These are phyloP conservation scores for Epinephelus awoara DNA, from an alignment of 2,797 vertebrate genomes.

Conservation along the genomic window DNA sequence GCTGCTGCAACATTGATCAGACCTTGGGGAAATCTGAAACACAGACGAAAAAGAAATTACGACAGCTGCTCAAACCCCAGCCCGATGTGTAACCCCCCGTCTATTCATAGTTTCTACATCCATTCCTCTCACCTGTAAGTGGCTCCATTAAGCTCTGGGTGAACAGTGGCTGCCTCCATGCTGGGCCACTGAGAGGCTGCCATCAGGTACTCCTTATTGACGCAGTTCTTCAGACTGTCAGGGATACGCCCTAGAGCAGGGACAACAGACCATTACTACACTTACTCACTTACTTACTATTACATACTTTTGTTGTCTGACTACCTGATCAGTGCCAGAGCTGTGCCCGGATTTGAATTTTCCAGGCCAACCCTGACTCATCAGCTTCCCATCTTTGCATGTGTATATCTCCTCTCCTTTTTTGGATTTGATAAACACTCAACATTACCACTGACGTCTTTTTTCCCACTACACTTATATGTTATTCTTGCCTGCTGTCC, in stretches of 20 bases:
- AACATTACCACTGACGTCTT: too few relatives aligned
- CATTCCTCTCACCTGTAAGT: slow-evolving; percentile 88
- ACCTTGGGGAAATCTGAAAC: slow-evolving; percentile 90
- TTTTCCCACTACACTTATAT: too few relatives aligned
- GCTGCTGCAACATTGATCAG: slow-evolving; percentile 91
- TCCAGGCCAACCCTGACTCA: too few relatives aligned
- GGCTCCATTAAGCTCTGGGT: slow-evolving; percentile 94
- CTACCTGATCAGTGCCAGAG: background rate
- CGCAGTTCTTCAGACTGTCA: slow-evolving; percentile 95
- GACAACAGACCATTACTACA: background rate
- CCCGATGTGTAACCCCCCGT: background rate
- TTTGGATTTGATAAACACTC: too few relatives aligned
- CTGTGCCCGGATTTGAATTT: background rate
- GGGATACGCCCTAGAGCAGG: slow-evolving; percentile 90
- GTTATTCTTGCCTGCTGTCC: too few relatives aligned
- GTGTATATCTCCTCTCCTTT: too few relatives aligned
- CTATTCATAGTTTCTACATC: background rate
- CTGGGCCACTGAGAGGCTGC: slow-evolving; percentile 93
- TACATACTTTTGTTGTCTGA: background rate
- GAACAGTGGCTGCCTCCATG: slow-evolving; percentile 92
- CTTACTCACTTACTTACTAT: too few relatives aligned
- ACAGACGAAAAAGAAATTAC: background rate
- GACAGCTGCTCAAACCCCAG: background rate
- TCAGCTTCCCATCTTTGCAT: too few relatives aligned
- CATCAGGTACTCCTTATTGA: slow-evolving; percentile 97